Conservation (phyloP, 2,888 invertebrate genomes). For the Drosophila mimica region DNA sequence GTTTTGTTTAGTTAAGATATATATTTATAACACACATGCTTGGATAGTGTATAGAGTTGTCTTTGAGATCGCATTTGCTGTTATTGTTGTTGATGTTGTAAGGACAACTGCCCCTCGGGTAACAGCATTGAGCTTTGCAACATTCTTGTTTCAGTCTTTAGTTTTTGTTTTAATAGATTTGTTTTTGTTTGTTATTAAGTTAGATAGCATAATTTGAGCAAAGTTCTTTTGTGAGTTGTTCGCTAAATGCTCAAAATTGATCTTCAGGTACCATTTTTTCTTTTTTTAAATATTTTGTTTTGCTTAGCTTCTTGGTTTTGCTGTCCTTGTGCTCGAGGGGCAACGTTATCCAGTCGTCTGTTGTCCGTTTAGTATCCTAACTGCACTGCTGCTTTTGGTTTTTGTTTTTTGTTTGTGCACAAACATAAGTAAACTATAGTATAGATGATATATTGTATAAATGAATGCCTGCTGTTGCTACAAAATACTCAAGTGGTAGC, state of each 20-base stretch:
- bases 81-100: slow-evolving; percentile 19
- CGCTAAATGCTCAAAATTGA: slow-evolving; percentile 70
- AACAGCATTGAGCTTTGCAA: slow-evolving; percentile 54
- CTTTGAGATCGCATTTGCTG: slow-evolving; percentile 66
- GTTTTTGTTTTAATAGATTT: slow-evolving; percentile 61
- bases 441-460: slow-evolving; percentile 62
- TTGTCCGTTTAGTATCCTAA: slow-evolving; percentile 20
- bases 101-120: slow-evolving; percentile 18
- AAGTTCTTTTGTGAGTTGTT: slow-evolving; percentile 60
- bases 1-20: slow-evolving; percentile 31
- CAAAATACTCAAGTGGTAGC: slow-evolving; percentile 53
- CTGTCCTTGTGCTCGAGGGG: slow-evolving; percentile 17
- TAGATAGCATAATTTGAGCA: slow-evolving; percentile 64
- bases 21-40: slow-evolving; percentile 31
- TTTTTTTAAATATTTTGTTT: slow-evolving; percentile 37
- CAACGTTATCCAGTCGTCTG: slow-evolving; percentile 26
- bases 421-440: slow-evolving; percentile 53
- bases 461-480: slow-evolving; percentile 69
- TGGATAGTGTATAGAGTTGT: slow-evolving; percentile 57
- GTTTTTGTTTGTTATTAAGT: slow-evolving; percentile 34
- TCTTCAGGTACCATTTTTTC: slow-evolving; percentile 74
- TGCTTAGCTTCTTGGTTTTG: slow-evolving; percentile 38
- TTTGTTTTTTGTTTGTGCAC: slow-evolving; percentile 33
- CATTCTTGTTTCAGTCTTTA: slow-evolving; percentile 66
- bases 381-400: slow-evolving; percentile 36